Evolutionary conservation across 2,888 invertebrate genomes (phyloP), one percentile per base, ranked within the genome.

Genomic region (Polylopha cassiicola): DNA sequence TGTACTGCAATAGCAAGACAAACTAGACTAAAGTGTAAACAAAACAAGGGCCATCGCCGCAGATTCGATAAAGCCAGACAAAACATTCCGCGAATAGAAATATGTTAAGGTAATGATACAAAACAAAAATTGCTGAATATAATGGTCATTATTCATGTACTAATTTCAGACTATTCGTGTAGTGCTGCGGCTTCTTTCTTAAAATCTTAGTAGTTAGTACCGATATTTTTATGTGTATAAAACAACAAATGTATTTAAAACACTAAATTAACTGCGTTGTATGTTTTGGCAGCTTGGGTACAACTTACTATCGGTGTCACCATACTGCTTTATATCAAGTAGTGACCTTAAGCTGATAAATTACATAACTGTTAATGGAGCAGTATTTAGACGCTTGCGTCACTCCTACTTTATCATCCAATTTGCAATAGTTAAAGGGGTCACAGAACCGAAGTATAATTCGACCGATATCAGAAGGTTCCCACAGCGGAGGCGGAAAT

Each of bases 11-110:
- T 14, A 36, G 20, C 27, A 6, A 36, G 23, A 23, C 8, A 34
- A 42, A 37, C 31, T 22, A 22, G 32, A 13, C 69, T 65, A 69
- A 66, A 58, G 58, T 59, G 71, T 70, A 76, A 74, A 78, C 73
- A 77, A 68, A 65, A 64, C 53, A 43, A 57, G 65, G 78, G 74
- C 77, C 77, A 78, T 70, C 71, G 76, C 50, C 69, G 61, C 58
- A 50, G 53, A 50, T 47, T 46, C 50, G 48, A 37, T 48, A 39
- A 51, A 48, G 46, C 50, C 47, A 38, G 48, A 39, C 29, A 51
- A 52, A 37, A 29, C 34, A 16, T 36, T 29, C 41, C 20, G 20
- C 26, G 41, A 34, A 41, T 34, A 36, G 20, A 28, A 29, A 41
- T 41, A 34, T 41, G 20, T 24, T n/a, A n/a, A n/a, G n/a, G n/a